These are phyloP conservation scores for Drosophila suboccidentalis DNA, from an alignment of 2,888 invertebrate species.

Conservation along the genomic window DNA sequence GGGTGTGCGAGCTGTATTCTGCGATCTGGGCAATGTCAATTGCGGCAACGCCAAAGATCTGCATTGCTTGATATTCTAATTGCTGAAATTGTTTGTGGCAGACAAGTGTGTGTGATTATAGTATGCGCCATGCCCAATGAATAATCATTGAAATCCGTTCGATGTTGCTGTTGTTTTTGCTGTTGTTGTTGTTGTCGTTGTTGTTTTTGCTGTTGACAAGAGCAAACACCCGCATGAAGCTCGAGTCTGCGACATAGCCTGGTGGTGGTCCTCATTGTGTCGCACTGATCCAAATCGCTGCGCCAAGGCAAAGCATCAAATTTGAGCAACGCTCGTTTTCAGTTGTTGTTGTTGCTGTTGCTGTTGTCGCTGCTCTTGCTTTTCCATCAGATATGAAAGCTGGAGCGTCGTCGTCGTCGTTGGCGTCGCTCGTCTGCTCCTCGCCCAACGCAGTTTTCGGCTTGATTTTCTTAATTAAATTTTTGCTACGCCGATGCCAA, in stretches of 20 bases:
- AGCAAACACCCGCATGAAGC: slow-evolving; percentile 65
- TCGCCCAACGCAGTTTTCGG: slow-evolving; percentile 76
- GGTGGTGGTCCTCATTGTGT: slow-evolving; percentile 79
- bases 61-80: slow-evolving; percentile 81
- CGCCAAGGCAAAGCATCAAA: slow-evolving; percentile 73
- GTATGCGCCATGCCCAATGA: slow-evolving; percentile 75
- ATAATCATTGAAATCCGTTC: slow-evolving; percentile 76
- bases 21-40: slow-evolving; percentile 74
- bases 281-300: slow-evolving; percentile 75
- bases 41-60: slow-evolving; percentile 72
- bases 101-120: slow-evolving; percentile 74
- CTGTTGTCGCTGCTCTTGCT: slow-evolving; percentile 68
- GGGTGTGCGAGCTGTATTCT: slow-evolving; percentile 55
- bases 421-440: slow-evolving; percentile 63
- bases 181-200: slow-evolving; percentile 24
- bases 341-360: slow-evolving; percentile 57
- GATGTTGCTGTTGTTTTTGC: slow-evolving; percentile 21
- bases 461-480: slow-evolving; percentile 83
- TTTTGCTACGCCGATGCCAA: slow-evolving; percentile 79
- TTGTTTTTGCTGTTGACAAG: slow-evolving; percentile 54
- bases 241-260: slow-evolving; percentile 57
- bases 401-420: slow-evolving; percentile 72
- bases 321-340: slow-evolving; percentile 77
- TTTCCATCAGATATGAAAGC: slow-evolving; percentile 82
- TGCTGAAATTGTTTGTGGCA: slow-evolving; percentile 78